A percentile compares a stretch with the other conserved stretches of the same genome.
Evolutionary conservation across 1,140 invertebrate species (phyloP).

Genomic region (Thereuonema tuberculata): DNA sequence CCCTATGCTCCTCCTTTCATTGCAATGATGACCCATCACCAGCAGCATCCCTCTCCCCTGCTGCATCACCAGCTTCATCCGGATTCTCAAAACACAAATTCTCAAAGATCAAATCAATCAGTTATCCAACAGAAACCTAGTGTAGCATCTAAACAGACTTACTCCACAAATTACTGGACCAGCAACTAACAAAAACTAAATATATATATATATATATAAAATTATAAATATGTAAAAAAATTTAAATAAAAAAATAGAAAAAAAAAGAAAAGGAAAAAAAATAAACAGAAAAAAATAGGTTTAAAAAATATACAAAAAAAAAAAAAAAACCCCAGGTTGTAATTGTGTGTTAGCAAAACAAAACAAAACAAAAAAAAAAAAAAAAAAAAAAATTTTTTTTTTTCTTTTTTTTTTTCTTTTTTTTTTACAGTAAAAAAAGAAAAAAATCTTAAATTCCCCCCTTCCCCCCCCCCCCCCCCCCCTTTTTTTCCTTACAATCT

Average conservation of each 20-base stretch:
- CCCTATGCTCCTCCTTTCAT: slow-evolving; percentile 48
- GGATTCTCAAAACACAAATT: slow-evolving; percentile 48
- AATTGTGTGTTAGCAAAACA: not conserved
- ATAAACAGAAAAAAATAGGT: not conserved
- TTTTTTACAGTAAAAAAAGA: no score
- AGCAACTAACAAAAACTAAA: slow-evolving; percentile 15
- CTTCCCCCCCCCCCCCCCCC: no score
- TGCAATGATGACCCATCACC: slow-evolving; percentile 49
- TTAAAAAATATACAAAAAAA: no score
- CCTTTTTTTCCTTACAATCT: no score
- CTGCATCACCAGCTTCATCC: slow-evolving; percentile 62
- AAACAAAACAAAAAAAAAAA: not conserved
- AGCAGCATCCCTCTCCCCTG: slow-evolving; percentile 42
- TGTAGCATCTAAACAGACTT: slow-evolving; percentile 40
- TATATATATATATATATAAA: not conserved
- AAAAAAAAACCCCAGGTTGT: not conserved
- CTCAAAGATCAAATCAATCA: slow-evolving; percentile 48
- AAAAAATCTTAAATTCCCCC: no score
- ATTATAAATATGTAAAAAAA: not conserved
- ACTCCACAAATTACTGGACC: slow-evolving; percentile 29
- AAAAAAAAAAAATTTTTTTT: no score
- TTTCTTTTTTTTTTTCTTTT: no score
- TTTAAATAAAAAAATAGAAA: not conserved
- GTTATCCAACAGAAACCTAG: slow-evolving; percentile 49
- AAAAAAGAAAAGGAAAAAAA: not conserved